Evolutionary conservation across 2,113 vertebrate genomes (phyloP).

Genomic region (Pungitius pungitius): DNA sequence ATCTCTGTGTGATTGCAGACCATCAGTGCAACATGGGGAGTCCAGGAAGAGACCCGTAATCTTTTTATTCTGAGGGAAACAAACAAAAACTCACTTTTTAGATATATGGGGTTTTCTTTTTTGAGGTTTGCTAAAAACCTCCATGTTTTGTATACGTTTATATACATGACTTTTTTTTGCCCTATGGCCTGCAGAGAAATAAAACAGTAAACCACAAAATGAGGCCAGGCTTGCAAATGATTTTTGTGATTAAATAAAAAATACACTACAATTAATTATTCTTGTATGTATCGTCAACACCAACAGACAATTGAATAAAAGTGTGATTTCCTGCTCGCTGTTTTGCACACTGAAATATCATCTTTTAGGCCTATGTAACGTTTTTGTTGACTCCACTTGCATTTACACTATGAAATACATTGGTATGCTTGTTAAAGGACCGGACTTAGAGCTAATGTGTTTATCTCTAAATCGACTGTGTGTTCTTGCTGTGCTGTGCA

Average conservation of each 20-base stretch:
- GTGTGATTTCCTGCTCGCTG: slow-evolving; percentile 11
- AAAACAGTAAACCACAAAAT: neutral
- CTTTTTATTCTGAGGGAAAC: slow-evolving; percentile 55
- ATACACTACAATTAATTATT: slow-evolving; percentile 12
- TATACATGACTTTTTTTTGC: slow-evolving; percentile 7
- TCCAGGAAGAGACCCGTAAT: slow-evolving; percentile 47
- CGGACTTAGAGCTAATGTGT: slow-evolving; percentile 35
- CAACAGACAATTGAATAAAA: slow-evolving; percentile 11
- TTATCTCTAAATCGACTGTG: slow-evolving; percentile 26
- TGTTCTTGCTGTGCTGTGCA: slow-evolving; percentile 32
- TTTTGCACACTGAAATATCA: neutral
- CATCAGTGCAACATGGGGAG: slow-evolving; percentile 51
- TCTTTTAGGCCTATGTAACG: neutral
- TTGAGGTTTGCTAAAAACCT: neutral
- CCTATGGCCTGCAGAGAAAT: neutral
- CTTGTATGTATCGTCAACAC: slow-evolving; percentile 20
- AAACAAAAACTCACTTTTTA: slow-evolving; percentile 50
- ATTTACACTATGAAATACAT: slow-evolving; percentile 14
- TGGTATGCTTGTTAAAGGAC: slow-evolving; percentile 3
- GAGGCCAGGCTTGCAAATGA: neutral
- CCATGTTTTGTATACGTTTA: neutral
- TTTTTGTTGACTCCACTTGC: neutral
- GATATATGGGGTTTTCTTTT: slow-evolving; percentile 14
- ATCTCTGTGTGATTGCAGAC: slow-evolving; percentile 54
- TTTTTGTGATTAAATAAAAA: neutral